Evolutionary conservation across 2,888 invertebrate genomes (phyloP).

Genomic region (Andrena bicolor): DNA sequence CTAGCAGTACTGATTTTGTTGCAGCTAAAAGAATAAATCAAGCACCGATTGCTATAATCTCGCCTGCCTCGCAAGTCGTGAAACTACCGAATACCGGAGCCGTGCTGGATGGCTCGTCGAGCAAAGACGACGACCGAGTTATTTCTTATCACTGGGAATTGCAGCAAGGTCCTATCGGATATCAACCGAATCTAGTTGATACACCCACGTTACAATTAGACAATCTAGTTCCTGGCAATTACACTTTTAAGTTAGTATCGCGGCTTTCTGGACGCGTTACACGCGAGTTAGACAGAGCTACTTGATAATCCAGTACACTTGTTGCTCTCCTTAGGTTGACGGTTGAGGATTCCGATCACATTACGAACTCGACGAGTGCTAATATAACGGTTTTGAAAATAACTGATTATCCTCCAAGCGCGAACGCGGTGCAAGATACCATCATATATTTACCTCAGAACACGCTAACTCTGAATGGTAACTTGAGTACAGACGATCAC

Average conservation of each 20-base stretch:
- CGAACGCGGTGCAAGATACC: constrained; percentile 96
- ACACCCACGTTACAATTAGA: constrained; percentile 93
- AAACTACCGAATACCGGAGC: constrained; percentile 96
- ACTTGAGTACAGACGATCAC: constrained; percentile 96
- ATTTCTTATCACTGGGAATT: constrained; percentile 97
- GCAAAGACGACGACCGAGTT: constrained; percentile 94
- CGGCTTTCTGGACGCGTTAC: not conserved
- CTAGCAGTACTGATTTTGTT: constrained; percentile 47
- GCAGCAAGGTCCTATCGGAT: constrained; percentile 94
- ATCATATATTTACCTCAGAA: constrained; percentile 96
- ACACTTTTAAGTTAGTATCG: constrained; percentile 90
- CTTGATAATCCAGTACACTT: not conserved
- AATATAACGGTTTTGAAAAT: constrained; percentile 96
- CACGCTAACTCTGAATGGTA: constrained; percentile 94
- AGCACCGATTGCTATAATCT: constrained; percentile 94
- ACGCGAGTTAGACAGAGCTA: not conserved
- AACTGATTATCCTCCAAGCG: constrained; percentile 97
- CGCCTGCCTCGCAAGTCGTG: constrained; percentile 94
- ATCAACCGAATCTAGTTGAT: constrained; percentile 92
- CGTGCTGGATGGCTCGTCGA: constrained; percentile 93
- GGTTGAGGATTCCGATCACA: constrained; percentile 96
- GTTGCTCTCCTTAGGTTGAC: constrained; percentile 87
- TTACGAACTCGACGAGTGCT: constrained; percentile 93
- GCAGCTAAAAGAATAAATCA: constrained; percentile 92
- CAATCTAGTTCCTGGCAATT: constrained; percentile 95